phyloP scores from a whole-genome alignment of 2,888 invertebrate species.

The Drosophila peninsularis region DNA sequence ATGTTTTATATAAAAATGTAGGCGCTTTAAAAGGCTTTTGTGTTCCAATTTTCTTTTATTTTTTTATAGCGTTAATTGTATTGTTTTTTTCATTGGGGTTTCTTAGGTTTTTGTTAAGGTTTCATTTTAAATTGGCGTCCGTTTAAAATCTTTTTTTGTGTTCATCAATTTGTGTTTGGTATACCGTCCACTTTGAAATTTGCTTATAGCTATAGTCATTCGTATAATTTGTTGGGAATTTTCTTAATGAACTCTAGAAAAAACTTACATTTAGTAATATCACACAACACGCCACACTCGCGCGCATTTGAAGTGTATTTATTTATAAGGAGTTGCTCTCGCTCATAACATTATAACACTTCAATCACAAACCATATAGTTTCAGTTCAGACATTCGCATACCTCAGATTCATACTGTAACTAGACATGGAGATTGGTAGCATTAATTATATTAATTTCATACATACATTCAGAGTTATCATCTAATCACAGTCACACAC shows the following conservation, averaged over 20 bases:
- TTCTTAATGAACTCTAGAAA: constrained; percentile 51
- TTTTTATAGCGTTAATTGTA: constrained; percentile 6
- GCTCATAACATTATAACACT: constrained; percentile 17
- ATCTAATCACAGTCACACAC: constrained; percentile 11
- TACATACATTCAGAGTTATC: constrained; percentile 1
- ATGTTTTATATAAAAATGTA: constrained; percentile 2
- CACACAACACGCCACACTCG: constrained; percentile 75
- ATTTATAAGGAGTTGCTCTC: constrained; percentile 23
- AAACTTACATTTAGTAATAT: constrained; percentile 73
- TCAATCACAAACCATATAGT: constrained; percentile 50
- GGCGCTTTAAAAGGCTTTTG: constrained; percentile 1
- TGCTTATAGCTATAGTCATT: constrained; percentile 63
- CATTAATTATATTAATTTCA: constrained; percentile 1
- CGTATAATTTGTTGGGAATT: constrained; percentile 42
- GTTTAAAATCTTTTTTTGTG: constrained; percentile 72
- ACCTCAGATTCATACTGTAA: constrained; percentile 58
- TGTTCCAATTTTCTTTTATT: not conserved
- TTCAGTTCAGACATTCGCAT: constrained; percentile 41
- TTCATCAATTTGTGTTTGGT: constrained; percentile 42
- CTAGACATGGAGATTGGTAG: constrained; percentile 39
- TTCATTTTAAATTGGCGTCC: constrained; percentile 55
- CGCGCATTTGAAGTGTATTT: constrained; percentile 63
- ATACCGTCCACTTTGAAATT: constrained; percentile 37
- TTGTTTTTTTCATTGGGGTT: constrained; percentile 24
- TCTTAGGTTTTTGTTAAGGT: constrained; percentile 2